phyloP scores from a whole-genome alignment of 2,797 vertebrate genomes.

The Rhinichthys osculus region DNA sequence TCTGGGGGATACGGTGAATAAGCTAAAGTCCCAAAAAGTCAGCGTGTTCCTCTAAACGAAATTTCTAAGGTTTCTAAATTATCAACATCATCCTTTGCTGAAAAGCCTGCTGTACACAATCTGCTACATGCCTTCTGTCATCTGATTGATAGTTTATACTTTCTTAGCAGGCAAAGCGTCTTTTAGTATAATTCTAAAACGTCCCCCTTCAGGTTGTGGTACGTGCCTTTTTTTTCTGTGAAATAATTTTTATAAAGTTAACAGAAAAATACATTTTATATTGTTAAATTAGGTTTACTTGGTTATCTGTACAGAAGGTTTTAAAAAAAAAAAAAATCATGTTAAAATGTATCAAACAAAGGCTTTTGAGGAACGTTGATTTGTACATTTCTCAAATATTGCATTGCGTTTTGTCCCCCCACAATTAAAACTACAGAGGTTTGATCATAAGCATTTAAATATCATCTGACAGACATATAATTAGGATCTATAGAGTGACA shows the following conservation, averaged over 20 bases:
- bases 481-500: background rate
- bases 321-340: background rate
- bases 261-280: too few relatives aligned
- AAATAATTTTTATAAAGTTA: background rate
- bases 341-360: background rate
- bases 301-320: too few relatives aligned
- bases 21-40: too few relatives aligned
- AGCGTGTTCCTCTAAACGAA: background rate
- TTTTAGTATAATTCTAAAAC: background rate
- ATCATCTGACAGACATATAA: background rate
- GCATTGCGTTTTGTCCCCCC: background rate
- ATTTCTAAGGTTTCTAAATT: background rate
- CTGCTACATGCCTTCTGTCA: background rate
- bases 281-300: too few relatives aligned
- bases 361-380: background rate
- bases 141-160: background rate
- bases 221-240: background rate
- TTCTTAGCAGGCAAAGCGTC: background rate
- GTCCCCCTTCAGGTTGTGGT: background rate
- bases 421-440: background rate
- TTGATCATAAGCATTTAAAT: background rate
- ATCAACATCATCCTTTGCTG: background rate
- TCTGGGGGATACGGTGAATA: too few relatives aligned
- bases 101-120: background rate
- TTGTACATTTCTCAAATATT: background rate